Base-by-base conservation (phyloP, 1,140 invertebrate species). In the Drosophila murphyi region DNA sequence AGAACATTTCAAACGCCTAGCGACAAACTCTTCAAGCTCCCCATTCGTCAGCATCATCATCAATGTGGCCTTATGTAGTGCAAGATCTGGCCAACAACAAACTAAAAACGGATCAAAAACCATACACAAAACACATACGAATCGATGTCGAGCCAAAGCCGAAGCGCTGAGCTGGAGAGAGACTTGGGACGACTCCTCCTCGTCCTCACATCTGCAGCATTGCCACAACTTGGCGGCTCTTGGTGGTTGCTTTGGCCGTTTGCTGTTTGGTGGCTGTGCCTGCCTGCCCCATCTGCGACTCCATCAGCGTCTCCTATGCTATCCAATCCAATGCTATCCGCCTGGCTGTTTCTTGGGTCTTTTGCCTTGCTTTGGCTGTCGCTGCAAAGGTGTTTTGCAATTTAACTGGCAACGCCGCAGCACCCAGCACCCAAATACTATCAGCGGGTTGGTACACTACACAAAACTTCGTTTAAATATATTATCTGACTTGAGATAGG, bases 341-440 rank as follows among this genome's bases (percentile, higher is more conserved):
- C 50, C 35, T 54, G 57, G 32, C 37, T 54, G 41, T 37, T 45
- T 28, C 39, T 50, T 51, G 54, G 47, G 64, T 55, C 35, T 48
- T 31, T 50, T 54, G 32, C 41, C 60, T 34, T n/a, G n/a, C n/a
- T 65, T 55, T 62, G 63, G 70, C 83, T 88, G 80, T 85, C 70
- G 85, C 85, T 85, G 80, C 80, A 88, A 88, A 88, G 85, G 85
- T 88, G 85, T 88, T 88, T 88, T 88, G 85, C 85, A 88, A 88
- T 88, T 88, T 88, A 88, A 65, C 82, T 85, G 82, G 82, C 82
- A 80, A 85, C 82, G 73, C 82, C 74, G 74, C 72, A 61, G 78
- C 82, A 81, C 59, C 78, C 71, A 61, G 77, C 78, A 78, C 69
- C 78, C 57, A 77, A 77, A 73, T 65, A 73, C 62, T 60, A 72